Percentiles rank a stretch among this genome's conserved stretches.
These are phyloP conservation scores for Drosophila quasianomalipes DNA, from an alignment of 2,888 invertebrate species.

Conservation along the genomic window DNA sequence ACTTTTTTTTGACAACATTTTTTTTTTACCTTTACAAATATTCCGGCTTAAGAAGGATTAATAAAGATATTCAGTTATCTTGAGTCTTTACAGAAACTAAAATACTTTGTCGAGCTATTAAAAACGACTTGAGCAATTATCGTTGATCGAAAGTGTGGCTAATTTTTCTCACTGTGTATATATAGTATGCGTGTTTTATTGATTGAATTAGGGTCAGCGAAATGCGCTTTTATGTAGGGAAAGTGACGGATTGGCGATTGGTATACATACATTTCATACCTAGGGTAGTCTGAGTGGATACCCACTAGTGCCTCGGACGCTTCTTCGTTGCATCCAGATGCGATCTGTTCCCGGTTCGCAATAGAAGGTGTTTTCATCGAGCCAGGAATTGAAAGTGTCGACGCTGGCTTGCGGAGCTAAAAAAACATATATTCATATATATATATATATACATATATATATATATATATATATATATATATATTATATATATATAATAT, in stretches of 20 bases:
- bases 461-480: neutral
- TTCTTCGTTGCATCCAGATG: constrained; percentile 90
- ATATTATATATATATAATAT: neutral
- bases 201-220: constrained; percentile 1
- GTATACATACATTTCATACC: constrained; percentile 85
- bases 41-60: neutral
- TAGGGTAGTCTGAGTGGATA: constrained; percentile 95
- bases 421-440: constrained; percentile 27
- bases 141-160: neutral
- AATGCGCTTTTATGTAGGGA: constrained; percentile 6
- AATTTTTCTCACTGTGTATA: constrained; percentile 1
- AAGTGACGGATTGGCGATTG: constrained; percentile 46
- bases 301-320: constrained; percentile 95
- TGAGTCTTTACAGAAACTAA: neutral
- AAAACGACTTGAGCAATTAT: neutral
- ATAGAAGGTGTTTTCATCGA: constrained; percentile 92
- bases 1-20: neutral
- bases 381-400: constrained; percentile 98
- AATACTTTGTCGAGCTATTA: neutral
- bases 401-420: constrained; percentile 98
- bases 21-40: neutral
- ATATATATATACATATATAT: neutral
- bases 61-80: neutral
- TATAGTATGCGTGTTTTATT: neutral
- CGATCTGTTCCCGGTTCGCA: constrained; percentile 87